These are phyloP conservation scores for Ovibos moschatus DNA, from an alignment of 2,113 vertebrate genomes.

Conservation along the genomic window DNA sequence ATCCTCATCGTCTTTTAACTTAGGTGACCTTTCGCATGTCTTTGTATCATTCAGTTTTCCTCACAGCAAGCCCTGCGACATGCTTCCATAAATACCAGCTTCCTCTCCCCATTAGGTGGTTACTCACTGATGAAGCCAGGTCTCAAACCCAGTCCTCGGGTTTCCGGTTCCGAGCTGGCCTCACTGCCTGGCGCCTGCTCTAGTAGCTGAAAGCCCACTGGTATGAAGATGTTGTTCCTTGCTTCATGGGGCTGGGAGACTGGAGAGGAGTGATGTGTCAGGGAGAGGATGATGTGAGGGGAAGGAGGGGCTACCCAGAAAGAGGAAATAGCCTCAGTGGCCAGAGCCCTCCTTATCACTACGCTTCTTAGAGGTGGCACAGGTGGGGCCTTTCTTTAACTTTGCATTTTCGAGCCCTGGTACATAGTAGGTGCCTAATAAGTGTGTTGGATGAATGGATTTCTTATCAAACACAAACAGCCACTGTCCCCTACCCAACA, in stretches of 20 bases:
- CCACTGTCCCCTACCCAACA: neutral
- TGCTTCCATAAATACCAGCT: neutral
- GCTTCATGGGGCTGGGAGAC: neutral
- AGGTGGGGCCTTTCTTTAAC: neutral
- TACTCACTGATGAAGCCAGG: neutral
- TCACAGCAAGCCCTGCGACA: neutral
- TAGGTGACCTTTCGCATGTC: neutral
- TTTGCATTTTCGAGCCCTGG: neutral
- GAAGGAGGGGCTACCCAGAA: neutral
- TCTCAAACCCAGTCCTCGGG: neutral
- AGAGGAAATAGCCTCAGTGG: neutral
- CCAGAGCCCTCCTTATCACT: neutral
- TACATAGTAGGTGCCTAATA: neutral
- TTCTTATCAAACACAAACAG: neutral
- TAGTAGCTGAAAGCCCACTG: neutral
- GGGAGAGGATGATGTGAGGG: neutral
- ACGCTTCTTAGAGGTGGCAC: neutral
- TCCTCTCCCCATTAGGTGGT: neutral
- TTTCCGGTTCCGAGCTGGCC: neutral
- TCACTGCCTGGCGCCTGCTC: accelerated
- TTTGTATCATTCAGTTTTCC: neutral
- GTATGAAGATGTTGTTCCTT: neutral
- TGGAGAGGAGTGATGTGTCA: neutral
- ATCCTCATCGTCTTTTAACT: neutral
- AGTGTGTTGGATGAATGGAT: neutral